Percentiles rank a stretch among this genome's conserved stretches.
Evolutionary conservation across 1,140 invertebrate species (phyloP).

Genomic region (Drosophila tristis): DNA sequence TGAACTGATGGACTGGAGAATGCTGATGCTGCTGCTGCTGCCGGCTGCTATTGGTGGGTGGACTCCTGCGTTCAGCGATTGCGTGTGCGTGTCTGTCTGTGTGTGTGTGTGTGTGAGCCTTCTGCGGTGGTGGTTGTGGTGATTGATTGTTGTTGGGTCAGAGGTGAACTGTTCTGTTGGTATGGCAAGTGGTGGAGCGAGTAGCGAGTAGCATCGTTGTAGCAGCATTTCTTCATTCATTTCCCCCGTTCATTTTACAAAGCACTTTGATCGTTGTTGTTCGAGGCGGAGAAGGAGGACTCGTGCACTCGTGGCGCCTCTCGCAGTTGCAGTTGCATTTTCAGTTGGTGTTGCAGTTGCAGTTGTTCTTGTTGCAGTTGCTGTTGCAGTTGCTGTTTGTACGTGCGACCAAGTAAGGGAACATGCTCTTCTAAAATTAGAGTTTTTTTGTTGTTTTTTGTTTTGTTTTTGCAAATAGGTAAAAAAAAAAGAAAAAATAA

Average conservation of each 20-base stretch:
- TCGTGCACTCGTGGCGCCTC: conserved; percentile 13
- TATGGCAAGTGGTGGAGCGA: no score
- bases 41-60: no score
- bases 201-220: no score
- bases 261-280: conserved; percentile 45
- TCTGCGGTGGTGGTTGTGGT: no score
- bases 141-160: no score
- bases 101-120: no score
- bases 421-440: conserved; percentile 87
- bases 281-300: background rate
- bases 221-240: conserved; percentile 30
- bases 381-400: conserved; percentile 78
- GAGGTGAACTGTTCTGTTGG: no score
- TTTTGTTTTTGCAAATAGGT: conserved; percentile 47
- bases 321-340: conserved; percentile 31
- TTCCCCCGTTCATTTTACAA: conserved; percentile 11
- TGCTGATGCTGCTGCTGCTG: no score
- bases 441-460: conserved; percentile 43
- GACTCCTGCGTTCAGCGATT: no score
- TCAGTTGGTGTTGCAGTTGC: conserved; percentile 30
- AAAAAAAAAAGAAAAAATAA: conserved; percentile 51
- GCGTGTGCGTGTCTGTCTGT: no score
- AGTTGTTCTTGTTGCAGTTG: conserved; percentile 43
- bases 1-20: no score
- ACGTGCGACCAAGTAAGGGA: conserved; percentile 86